Evolutionary conservation across 2,113 vertebrate species (phyloP).

Genomic region (Athene cunicularia): DNA sequence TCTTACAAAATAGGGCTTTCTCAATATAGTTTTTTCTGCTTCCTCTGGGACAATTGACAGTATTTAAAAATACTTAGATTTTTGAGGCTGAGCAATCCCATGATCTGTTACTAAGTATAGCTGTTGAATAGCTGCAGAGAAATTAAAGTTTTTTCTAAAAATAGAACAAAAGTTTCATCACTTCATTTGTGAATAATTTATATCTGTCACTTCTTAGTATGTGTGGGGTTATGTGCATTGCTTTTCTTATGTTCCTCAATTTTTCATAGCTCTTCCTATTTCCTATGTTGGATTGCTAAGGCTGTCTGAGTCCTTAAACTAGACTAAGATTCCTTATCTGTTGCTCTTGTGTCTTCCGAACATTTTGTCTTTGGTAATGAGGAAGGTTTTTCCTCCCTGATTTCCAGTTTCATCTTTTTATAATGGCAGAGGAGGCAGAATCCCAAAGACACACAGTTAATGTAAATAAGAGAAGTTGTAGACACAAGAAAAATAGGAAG

Average conservation of each 20-base stretch:
- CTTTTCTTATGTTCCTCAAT: not conserved
- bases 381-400: not conserved
- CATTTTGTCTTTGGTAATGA: not conserved
- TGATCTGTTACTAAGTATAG: not conserved
- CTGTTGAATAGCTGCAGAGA: not conserved
- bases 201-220: not conserved
- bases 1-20: not conserved
- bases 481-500: not conserved
- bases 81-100: not conserved
- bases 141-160: not conserved
- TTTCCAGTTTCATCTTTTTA: not conserved
- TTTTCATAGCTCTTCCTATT: not conserved
- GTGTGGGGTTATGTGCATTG: not conserved
- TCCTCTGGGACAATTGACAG: not conserved
- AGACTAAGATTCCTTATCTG: not conserved
- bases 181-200: slow-evolving; percentile 27
- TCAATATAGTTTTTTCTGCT: not conserved
- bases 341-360: not conserved
- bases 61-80: not conserved
- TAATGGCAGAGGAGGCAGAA: not conserved
- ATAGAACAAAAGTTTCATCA: not conserved
- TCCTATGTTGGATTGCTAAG: not conserved
- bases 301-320: not conserved
- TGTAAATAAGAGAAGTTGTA: not conserved
- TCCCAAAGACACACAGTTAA: not conserved